These are phyloP conservation scores for Sus scrofa DNA, from an alignment of 2,113 vertebrate genomes.

Conservation along the genomic window T2T-Sscrofa CM000817.6:126244001-126244500, in stretches of 20 bases:
- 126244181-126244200: background rate
- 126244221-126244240: background rate
- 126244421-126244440: background rate
- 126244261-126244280: background rate
- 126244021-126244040: background rate
- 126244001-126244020: background rate
- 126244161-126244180: background rate
- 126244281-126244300: background rate
- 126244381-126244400: background rate
- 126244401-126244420: background rate
- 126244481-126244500: background rate
- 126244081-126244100: background rate
- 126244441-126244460: background rate
- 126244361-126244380: background rate
- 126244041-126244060: background rate
- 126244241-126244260: background rate
- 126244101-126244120: background rate
- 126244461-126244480: background rate
- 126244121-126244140: background rate
- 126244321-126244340: background rate
- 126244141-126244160: background rate
- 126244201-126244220: background rate
- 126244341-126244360: background rate
- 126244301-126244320: too few relatives aligned
- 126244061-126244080: too few relatives aligned